Percentiles rank a stretch among this genome's conserved stretches.
phyloP scores from a whole-genome alignment of 2,797 vertebrate species.

The Ibycter americanus region DNA sequence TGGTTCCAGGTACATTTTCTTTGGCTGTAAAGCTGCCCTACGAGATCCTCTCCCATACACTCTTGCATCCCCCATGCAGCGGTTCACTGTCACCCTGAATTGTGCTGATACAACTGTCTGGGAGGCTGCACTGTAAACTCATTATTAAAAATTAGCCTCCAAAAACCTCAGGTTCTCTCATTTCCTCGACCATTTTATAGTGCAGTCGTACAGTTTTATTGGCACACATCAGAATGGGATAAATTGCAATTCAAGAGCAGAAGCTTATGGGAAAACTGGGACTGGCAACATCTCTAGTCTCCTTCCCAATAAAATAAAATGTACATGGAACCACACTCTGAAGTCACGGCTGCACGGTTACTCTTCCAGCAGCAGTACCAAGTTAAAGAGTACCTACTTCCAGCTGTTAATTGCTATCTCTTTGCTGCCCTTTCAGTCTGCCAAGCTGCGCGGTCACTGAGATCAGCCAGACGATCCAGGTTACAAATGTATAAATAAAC shows the following conservation, averaged over 20 bases:
- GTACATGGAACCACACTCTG: not conserved
- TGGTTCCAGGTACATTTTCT: not conserved
- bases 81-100: not conserved
- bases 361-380: not conserved
- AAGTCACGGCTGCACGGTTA: not conserved
- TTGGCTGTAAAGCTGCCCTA: not conserved
- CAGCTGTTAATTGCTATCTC: not conserved
- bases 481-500: not conserved
- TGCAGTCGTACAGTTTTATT: not conserved
- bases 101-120: not conserved
- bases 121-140: slow-evolving; percentile 4
- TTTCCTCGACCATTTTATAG: slow-evolving; percentile 22
- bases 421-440: not conserved
- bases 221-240: not conserved
- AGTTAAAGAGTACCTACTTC: not conserved
- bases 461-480: not conserved
- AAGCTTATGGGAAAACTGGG: not conserved
- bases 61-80: rapidly evolving
- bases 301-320: not conserved
- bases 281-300: not conserved
- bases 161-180: slow-evolving; percentile 8
- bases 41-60: rapidly evolving
- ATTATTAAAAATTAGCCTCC: slow-evolving; percentile 7
- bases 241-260: not conserved
- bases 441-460: not conserved